A percentile compares a stretch with the other conserved stretches of the same genome.
These are phyloP conservation scores for Eupithecia subumbrata DNA, from an alignment of 2,888 invertebrate species.

Conservation along the genomic window DNA sequence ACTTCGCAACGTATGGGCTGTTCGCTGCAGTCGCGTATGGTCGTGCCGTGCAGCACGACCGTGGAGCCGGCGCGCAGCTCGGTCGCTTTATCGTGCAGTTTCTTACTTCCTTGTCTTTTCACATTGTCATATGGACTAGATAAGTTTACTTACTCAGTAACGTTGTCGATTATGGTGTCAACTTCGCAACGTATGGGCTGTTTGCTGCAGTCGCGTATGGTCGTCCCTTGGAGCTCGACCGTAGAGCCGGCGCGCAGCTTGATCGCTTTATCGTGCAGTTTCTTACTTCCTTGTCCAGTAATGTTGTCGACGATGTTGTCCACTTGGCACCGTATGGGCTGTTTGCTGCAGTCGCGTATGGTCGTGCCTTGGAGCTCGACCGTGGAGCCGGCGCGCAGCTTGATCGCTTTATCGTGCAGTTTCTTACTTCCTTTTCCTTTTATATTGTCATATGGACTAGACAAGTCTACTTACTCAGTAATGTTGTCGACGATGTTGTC, in stretches of 20 bases:
- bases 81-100: conserved; percentile 69
- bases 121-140: too few relatives aligned
- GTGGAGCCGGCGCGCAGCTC: conserved; percentile 71
- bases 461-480: conserved; percentile 52
- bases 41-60: conserved; percentile 59
- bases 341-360: conserved; percentile 63
- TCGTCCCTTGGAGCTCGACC: conserved; percentile 59
- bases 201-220: conserved; percentile 62
- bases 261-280: conserved; percentile 68
- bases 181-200: conserved; percentile 72
- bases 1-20: conserved; percentile 72
- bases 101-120: too few relatives aligned
- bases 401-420: conserved; percentile 69
- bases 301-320: conserved; percentile 42
- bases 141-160: too few relatives aligned
- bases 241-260: conserved; percentile 71
- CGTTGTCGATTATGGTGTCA: conserved; percentile 40
- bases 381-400: conserved; percentile 71
- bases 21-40: conserved; percentile 62
- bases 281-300: too few relatives aligned
- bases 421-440: conserved; percentile 37
- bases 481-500: conserved; percentile 34
- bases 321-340: conserved; percentile 71
- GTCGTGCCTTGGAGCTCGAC: conserved; percentile 60
- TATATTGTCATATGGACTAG: too few relatives aligned